Conservation (phyloP, 2,888 invertebrate species). For the Dromius quadrimaculatus region DNA sequence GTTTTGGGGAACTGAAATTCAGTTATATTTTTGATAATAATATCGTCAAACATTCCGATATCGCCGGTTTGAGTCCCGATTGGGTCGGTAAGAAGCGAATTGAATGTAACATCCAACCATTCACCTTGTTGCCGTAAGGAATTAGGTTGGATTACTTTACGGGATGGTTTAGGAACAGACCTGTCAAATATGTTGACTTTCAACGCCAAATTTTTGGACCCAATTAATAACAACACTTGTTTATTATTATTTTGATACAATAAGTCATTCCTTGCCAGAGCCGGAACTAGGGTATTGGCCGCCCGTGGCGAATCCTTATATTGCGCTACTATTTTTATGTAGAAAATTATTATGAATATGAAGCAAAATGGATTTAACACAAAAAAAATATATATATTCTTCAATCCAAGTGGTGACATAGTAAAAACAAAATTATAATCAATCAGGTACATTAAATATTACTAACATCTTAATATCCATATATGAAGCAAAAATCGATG, state of each 20-base stretch:
- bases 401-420: too few species aligned
- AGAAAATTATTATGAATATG: too few species aligned
- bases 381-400: too few species aligned
- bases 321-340: too few species aligned
- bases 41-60: slow-evolving; percentile 28
- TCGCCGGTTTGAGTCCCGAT: slow-evolving; percentile 32
- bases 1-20: slow-evolving; percentile 26
- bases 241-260: not conserved
- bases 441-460: too few species aligned
- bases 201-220: slow-evolving; percentile 20
- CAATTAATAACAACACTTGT: slow-evolving; percentile 12
- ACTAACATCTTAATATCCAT: too few species aligned
- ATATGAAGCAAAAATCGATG: too few species aligned
- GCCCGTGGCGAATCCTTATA: too few species aligned
- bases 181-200: slow-evolving; percentile 32
- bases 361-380: too few species aligned
- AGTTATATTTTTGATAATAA: slow-evolving; percentile 33
- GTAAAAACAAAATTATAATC: too few species aligned
- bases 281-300: too few species aligned
- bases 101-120: slow-evolving; percentile 3
- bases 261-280: too few species aligned
- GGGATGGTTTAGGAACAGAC: slow-evolving; percentile 9
- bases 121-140: slow-evolving; percentile 37
- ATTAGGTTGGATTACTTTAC: slow-evolving; percentile 37
- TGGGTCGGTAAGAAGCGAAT: not conserved